A percentile compares a stretch with the other conserved stretches of the same genome.
Evolutionary conservation across 2,888 invertebrate genomes (phyloP).

Genomic region (Eupeodes latifasciatus): DNA sequence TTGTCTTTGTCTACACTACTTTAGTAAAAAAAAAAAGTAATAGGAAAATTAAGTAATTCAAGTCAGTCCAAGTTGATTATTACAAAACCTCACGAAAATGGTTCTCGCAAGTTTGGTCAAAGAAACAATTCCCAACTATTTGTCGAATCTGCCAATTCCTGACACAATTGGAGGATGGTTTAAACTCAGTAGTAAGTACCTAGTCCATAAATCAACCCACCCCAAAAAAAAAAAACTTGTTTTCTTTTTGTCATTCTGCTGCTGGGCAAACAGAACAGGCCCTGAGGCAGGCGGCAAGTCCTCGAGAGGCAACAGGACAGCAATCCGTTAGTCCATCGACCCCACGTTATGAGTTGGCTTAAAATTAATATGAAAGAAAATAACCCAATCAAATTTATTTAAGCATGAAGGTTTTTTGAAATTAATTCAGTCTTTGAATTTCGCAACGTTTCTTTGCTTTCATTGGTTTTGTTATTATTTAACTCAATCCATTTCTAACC

Average conservation of each 20-base stretch:
- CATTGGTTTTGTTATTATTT: neutral
- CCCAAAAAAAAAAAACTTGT: constrained; percentile 23
- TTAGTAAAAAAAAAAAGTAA: constrained; percentile 5
- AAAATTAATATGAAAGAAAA: neutral
- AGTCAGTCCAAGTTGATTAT: constrained; percentile 12
- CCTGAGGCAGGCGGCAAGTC: neutral
- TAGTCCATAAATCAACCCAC: constrained; percentile 6
- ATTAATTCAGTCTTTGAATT: neutral
- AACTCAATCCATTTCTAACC: neutral
- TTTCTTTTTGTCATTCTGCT: neutral
- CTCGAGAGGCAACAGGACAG: neutral
- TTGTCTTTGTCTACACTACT: neutral
- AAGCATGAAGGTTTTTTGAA: neutral
- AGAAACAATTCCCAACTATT: constrained; percentile 92
- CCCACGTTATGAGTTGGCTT: neutral
- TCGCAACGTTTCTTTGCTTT: neutral
- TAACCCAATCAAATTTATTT: neutral
- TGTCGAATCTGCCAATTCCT: constrained; percentile 93
- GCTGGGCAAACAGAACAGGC: too few relatives aligned
- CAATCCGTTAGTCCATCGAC: constrained; percentile 12
- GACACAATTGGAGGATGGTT: constrained; percentile 94
- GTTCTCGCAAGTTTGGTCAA: constrained; percentile 90
- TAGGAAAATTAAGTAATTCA: neutral
- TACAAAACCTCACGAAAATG: constrained; percentile 86
- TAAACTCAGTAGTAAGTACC: constrained; percentile 90